These are phyloP conservation scores for Mesorhabditis spiculigera DNA, from an alignment of 2,888 invertebrate genomes.

Conservation along the genomic window DNA sequence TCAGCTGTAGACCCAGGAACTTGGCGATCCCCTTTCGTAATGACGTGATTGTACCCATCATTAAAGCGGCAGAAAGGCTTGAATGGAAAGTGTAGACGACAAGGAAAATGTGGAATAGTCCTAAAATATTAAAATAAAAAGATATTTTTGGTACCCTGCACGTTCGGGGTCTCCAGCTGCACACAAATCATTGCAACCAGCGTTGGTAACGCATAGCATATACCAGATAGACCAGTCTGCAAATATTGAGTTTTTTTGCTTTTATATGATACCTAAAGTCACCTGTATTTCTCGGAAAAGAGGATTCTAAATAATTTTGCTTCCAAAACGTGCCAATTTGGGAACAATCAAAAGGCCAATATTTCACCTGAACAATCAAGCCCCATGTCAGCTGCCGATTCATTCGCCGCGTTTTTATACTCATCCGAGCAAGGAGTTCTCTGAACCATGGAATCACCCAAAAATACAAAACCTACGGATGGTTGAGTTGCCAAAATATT, in stretches of 20 bases:
- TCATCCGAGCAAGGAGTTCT: not conserved
- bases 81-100: not conserved
- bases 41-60: not conserved
- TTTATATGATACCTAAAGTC: too few species aligned
- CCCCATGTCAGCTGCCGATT: not conserved
- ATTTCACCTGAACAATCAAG: slow-evolving; percentile 3
- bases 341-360: not conserved
- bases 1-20: not conserved
- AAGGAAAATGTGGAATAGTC: not conserved
- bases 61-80: not conserved
- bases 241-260: not conserved
- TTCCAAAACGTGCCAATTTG: not conserved
- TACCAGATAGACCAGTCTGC: not conserved
- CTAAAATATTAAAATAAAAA: not conserved
- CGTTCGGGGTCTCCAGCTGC: slow-evolving; percentile 1
- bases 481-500: not conserved
- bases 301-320: too few species aligned
- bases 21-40: slow-evolving; percentile 1
- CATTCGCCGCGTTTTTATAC: not conserved
- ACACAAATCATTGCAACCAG: not conserved
- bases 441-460: not conserved
- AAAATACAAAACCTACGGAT: not conserved
- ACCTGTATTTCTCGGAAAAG: too few species aligned
- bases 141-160: not conserved
- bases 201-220: not conserved